Evolutionary conservation across 2,113 vertebrate species (phyloP), one percentile per base, ranked within the genome.

Genomic region (Cynopterus brachyotis): DNA sequence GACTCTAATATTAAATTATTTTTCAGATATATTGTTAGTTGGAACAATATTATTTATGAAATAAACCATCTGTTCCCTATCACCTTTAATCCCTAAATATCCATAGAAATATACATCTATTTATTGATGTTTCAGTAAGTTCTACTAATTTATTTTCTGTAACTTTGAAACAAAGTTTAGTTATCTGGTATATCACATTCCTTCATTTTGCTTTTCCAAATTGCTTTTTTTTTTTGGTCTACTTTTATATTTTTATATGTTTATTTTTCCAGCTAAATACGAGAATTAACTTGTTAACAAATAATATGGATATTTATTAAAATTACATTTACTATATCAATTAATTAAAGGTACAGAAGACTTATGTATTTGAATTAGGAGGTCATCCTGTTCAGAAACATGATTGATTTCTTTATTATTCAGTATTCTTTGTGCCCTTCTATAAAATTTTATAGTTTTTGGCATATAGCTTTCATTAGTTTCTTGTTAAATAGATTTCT

Each of bases 401-500:
- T 73, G 19, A 16, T 20, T 55, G 20, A 9, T 50, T 4, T 55
- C 4, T 15, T 50, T 75, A 17, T 80, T 50, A 80, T 73, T 95
- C 42, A 60, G 6, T 50, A 57, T 75, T 53, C 32, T 62, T 47
- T 62, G 5, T 60, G 28, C 4, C 20, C 24, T 42, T 83, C 37
- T 64, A 2, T 22, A 28, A 96, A 83, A 8, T 91, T 86, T 76
- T 91, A n/a, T 79, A 59, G n/a, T 11, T 91, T 95, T 79, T 50
- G 13, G 9, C 15, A 92, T 50, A 45, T 22, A 57, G 24, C 1
- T 32, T 35, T 69, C 81, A 45, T 40, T 69, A 2, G 3, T 35
- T 78, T 91, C 69, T 62, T 60, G 9, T 84, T 75, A 66, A 72
- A 78, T 79, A 66, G 26, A 79, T 64, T 62, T 28, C 5, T 37